phyloP scores from a whole-genome alignment of 2,113 vertebrate genomes.

The Solea senegalensis region DNA sequence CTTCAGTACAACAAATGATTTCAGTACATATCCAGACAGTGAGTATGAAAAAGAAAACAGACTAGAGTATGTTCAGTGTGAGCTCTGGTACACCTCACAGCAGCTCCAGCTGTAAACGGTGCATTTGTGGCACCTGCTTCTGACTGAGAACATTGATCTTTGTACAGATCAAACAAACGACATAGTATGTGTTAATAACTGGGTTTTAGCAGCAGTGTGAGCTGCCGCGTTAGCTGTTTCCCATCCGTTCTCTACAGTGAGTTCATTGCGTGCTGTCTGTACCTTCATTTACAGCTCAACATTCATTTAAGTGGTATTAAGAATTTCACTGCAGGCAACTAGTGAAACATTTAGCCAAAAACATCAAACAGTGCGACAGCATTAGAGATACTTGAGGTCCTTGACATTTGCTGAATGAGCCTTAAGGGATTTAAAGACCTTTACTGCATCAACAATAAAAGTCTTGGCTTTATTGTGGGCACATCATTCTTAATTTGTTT shows the following conservation, averaged over 20 bases:
- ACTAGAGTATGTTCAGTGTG: neutral
- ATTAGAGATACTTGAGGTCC: conserved; percentile 22
- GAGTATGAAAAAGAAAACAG: neutral
- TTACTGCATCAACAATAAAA: conserved; percentile 4
- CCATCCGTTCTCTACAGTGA: too few species aligned
- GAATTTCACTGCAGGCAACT: neutral
- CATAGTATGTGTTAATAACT: neutral
- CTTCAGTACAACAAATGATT: neutral
- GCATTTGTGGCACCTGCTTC: neutral
- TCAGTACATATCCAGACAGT: neutral
- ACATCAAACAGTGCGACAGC: conserved; percentile 2
- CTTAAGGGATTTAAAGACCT: conserved; percentile 5
- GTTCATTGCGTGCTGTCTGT: too few species aligned
- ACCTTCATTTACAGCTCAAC: neutral
- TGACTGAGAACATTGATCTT: neutral
- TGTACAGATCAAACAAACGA: neutral
- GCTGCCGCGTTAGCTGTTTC: too few species aligned
- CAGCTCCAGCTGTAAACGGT: neutral
- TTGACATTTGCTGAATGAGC: conserved; percentile 5
- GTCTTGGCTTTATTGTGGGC: conserved; percentile 11
- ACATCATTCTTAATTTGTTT: conserved; percentile 11
- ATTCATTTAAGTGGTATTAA: neutral
- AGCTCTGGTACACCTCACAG: neutral
- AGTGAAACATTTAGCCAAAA: neutral
- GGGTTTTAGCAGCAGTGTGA: too few species aligned